A percentile compares a stretch with the other conserved stretches of the same genome.
Evolutionary conservation across 2,888 invertebrate species (phyloP).

Genomic region (Nephrotoma flavescens): DNA sequence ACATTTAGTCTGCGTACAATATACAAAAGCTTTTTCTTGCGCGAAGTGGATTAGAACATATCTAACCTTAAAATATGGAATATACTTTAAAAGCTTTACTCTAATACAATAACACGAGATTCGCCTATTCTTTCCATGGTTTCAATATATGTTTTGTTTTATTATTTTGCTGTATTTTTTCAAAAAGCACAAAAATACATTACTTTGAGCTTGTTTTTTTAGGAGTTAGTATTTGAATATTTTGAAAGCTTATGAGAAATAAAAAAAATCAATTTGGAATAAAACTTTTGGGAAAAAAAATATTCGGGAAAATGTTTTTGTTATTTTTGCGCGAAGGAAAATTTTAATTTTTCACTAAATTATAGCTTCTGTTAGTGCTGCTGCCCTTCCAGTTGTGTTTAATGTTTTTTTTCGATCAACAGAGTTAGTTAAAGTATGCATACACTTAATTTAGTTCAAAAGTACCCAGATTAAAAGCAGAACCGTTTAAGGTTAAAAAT

Average conservation of each 20-base stretch:
- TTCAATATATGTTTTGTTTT: not conserved
- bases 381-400: not conserved
- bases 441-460: no score
- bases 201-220: constrained; percentile 3
- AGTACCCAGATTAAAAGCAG: no score
- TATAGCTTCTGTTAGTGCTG: not conserved
- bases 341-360: not conserved
- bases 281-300: not conserved
- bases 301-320: not conserved
- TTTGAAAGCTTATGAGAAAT: constrained; percentile 2
- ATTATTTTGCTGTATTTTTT: not conserved
- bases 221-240: constrained; percentile 3
- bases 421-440: not conserved
- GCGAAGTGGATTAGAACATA: not conserved
- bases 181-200: not conserved
- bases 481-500: no score
- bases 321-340: not conserved
- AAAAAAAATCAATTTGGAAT: constrained; percentile 1
- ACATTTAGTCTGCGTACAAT: not conserved
- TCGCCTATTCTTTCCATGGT: not conserved
- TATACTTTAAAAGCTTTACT: not conserved
- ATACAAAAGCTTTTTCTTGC: not conserved
- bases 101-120: not conserved
- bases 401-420: not conserved
- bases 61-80: not conserved